These are phyloP conservation scores for Scyliorhinus canicula DNA, from an alignment of 2,797 vertebrate genomes.

Conservation along the genomic window DNA sequence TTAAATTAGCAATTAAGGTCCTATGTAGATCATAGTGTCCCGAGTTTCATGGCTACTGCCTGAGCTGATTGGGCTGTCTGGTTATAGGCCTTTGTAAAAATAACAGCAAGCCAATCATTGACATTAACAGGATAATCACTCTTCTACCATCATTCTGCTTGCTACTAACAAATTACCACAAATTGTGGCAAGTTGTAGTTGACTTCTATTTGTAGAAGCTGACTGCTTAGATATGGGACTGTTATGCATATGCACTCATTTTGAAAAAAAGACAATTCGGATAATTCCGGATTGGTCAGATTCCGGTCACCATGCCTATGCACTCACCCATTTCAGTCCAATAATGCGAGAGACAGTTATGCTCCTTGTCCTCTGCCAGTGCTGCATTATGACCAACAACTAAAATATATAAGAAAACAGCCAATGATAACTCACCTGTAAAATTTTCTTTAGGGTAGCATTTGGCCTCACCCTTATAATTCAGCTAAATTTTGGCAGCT, in stretches of 20 bases:
- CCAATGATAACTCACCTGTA: neutral
- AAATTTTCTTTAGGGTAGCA: neutral
- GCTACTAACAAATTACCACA: neutral
- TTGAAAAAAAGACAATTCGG: neutral
- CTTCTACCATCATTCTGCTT: neutral
- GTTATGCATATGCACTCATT: neutral
- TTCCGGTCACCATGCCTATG: neutral
- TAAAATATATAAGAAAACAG: neutral
- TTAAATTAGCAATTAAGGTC: neutral
- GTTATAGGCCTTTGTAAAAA: neutral
- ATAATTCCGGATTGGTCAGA: neutral
- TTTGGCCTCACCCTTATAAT: slow-evolving; percentile 14
- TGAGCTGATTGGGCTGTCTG: too few relatives aligned
- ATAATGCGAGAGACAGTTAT: neutral
- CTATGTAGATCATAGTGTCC: neutral
- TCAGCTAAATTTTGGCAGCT: slow-evolving; percentile 14
- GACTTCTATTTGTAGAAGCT: neutral
- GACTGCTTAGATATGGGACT: neutral
- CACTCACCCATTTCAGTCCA: neutral
- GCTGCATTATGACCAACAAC: too few relatives aligned
- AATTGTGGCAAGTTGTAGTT: neutral
- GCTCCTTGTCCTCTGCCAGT: neutral
- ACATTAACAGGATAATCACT: neutral
- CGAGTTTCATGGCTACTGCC: too few relatives aligned
- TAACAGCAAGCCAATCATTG: neutral